These are phyloP conservation scores for Trigoniulus corallinus DNA, from an alignment of 1,140 invertebrate genomes.

Conservation along the genomic window DNA sequence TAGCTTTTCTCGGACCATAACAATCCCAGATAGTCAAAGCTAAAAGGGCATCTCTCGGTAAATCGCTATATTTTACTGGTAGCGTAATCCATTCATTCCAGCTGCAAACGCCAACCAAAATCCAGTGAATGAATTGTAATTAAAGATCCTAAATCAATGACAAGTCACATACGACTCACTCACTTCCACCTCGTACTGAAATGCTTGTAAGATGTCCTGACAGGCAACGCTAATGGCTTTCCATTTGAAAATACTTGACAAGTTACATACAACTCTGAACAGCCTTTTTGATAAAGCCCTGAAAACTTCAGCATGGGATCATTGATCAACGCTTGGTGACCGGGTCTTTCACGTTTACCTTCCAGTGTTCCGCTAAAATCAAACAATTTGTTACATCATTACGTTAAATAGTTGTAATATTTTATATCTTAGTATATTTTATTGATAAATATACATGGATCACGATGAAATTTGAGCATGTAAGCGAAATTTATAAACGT, in stretches of 20 bases:
- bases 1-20: conserved; percentile 59
- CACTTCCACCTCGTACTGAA: conserved; percentile 87
- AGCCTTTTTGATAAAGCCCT: conserved; percentile 57
- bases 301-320: conserved; percentile 84
- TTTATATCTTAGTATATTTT: no score
- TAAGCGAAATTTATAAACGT: no score
- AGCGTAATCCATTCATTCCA: conserved; percentile 97
- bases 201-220: conserved; percentile 81
- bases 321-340: conserved; percentile 67
- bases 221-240: conserved; percentile 64
- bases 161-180: conserved; percentile 17
- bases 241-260: conserved; percentile 75
- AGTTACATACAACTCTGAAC: conserved; percentile 72
- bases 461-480: no score
- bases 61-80: conserved; percentile 77
- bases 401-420: no score
- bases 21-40: conserved; percentile 87
- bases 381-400: no score
- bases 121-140: not conserved
- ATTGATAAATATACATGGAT: no score
- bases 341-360: conserved; percentile 65
- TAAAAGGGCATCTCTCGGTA: conserved; percentile 76
- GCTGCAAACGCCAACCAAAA: conserved; percentile 38
- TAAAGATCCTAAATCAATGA: not conserved
- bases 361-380: conserved; percentile 74